Percentiles rank a stretch among this genome's conserved stretches.
phyloP scores from a whole-genome alignment of 2,797 vertebrate genomes.

The Hyperoplus lanceolatus region DNA sequence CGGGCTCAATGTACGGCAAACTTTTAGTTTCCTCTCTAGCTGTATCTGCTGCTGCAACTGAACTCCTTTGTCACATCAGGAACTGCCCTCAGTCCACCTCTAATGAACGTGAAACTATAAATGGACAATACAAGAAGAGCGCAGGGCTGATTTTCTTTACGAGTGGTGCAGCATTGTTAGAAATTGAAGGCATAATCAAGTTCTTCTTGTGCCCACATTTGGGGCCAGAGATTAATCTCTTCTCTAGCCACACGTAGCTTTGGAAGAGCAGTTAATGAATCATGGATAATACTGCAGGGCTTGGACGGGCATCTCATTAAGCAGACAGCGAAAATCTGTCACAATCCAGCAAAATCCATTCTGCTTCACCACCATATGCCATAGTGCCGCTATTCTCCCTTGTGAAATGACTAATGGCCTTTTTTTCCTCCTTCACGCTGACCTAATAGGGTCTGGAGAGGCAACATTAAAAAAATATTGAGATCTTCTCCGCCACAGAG shows the following conservation, averaged over 20 bases:
- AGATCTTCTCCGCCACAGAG: conserved; percentile 52
- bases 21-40: conserved; percentile 33
- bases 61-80: conserved; percentile 38
- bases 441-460: conserved; percentile 48
- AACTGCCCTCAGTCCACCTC: conserved; percentile 5
- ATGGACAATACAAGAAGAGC: background rate
- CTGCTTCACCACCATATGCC: conserved; percentile 18
- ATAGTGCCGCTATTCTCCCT: conserved; percentile 31
- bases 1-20: conserved; percentile 25
- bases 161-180: background rate
- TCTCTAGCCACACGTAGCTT: conserved; percentile 33
- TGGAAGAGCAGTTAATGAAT: conserved; percentile 67
- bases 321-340: conserved; percentile 57
- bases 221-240: conserved; percentile 43
- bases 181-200: conserved; percentile 5
- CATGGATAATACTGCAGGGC: conserved; percentile 57
- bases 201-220: conserved; percentile 6
- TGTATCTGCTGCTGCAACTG: conserved; percentile 12
- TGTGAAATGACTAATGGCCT: conserved; percentile 55
- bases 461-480: conserved; percentile 48
- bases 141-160: background rate
- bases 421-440: conserved; percentile 17
- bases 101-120: conserved; percentile 2
- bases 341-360: conserved; percentile 67
- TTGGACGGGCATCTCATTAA: conserved; percentile 65